phyloP scores from a whole-genome alignment of 92 coral and sea anemone species.

The Phenganax stokvisi region DNA sequence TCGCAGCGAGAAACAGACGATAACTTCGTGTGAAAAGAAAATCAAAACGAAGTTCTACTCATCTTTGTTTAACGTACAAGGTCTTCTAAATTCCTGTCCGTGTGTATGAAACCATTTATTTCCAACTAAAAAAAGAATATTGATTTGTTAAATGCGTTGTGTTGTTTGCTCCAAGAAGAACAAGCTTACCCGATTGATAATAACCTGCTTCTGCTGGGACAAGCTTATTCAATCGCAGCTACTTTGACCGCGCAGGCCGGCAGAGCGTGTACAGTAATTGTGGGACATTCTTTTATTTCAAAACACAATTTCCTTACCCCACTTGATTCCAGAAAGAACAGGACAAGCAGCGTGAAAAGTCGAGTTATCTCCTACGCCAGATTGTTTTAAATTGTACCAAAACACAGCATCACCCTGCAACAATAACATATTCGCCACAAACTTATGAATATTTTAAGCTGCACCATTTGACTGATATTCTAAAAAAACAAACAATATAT shows the following conservation, averaged over 20 bases:
- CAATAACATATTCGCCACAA: background rate
- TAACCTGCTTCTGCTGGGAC: too few relatives aligned
- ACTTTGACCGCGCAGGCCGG: background rate
- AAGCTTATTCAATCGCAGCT: background rate
- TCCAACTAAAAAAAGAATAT: conserved; percentile 55
- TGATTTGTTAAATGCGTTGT: background rate
- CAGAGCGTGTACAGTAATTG: background rate
- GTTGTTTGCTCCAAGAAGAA: background rate
- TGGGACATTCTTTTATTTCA: background rate
- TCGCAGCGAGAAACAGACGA: too few relatives aligned
- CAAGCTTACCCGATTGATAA: background rate
- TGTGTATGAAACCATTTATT: conserved; percentile 81
- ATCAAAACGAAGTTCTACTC: conserved; percentile 13
- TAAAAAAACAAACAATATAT: too few relatives aligned
- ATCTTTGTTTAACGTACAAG: conserved; percentile 51
- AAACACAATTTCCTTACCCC: conserved; percentile 60
- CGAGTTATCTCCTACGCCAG: conserved; percentile 72
- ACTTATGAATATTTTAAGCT: background rate
- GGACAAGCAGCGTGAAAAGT: conserved; percentile 96
- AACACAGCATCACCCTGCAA: conserved; percentile 88
- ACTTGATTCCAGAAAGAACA: conserved; percentile 85
- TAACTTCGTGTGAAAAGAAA: too few relatives aligned
- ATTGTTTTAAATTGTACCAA: conserved; percentile 84
- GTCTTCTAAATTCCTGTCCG: conserved; percentile 82
- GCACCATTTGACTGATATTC: too few relatives aligned